Base-by-base conservation (phyloP, 2,888 invertebrate species). In the Eupithecia exiguata region DNA sequence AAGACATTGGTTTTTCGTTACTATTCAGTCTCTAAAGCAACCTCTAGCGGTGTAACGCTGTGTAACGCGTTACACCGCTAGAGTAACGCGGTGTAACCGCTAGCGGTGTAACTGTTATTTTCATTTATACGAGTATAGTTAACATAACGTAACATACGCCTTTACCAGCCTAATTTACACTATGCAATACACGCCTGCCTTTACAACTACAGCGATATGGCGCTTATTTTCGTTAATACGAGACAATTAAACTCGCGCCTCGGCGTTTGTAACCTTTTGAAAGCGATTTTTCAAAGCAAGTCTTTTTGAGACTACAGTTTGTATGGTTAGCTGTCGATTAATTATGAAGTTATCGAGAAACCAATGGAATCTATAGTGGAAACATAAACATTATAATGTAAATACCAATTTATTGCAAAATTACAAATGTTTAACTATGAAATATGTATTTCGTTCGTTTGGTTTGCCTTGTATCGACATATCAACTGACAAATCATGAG, bases 1-100 rank as follows among this genome's bases (percentile, higher is more conserved):
- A 74, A 46, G 62, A 62, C 49, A 70, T 46, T 74, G 70, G 38
- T 49, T 46, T 68, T 25, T 25, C 69, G 14, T n/a, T 43, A 40
- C 9, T 58, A 10, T 12, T 25, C 21, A 35, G 38, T 46, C 65
- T 61, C 12, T 30, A 58, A n/a, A n/a, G n/a, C n/a, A n/a, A n/a
- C n/a, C n/a, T n/a, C 38, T 35, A 35, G 35, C 7, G 9, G 38
- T 38, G 9, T 38, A 9, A 10, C 5, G 10, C n/a, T n/a, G n/a
- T n/a, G n/a, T n/a, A n/a, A n/a, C n/a, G n/a, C n/a, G n/a, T n/a
- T n/a, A n/a, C n/a, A n/a, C n/a, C n/a, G n/a, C n/a, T n/a, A n/a
- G n/a, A n/a, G n/a, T n/a, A n/a, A n/a, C n/a, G n/a, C n/a, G n/a
- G n/a, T n/a, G n/a, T n/a, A n/a, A n/a, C n/a, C n/a, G n/a, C n/a